phyloP scores from a whole-genome alignment of 2,797 vertebrate genomes.

The Menidia menidia region DNA sequence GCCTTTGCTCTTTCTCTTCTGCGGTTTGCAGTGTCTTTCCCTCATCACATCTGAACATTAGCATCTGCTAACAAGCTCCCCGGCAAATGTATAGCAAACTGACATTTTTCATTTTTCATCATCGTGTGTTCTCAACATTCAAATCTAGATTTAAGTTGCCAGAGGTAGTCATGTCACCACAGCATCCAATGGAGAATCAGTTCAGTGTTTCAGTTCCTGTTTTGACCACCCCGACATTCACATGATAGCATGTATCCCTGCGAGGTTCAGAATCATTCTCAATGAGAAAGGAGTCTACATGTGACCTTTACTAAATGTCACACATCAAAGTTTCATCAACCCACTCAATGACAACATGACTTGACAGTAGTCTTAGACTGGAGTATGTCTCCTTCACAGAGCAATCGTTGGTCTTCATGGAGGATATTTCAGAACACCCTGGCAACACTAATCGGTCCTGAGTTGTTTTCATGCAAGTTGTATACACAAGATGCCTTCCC shows the following conservation, averaged over 20 bases:
- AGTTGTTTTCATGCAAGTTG: conserved; percentile 41
- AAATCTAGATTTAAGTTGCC: conserved; percentile 59
- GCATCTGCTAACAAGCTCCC: conserved; percentile 50
- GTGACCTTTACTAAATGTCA: conserved; percentile 88
- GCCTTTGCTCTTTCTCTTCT: conserved; percentile 42
- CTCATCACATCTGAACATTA: conserved; percentile 39
- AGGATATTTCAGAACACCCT: conserved; percentile 57
- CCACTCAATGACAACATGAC: conserved; percentile 74
- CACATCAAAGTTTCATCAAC: conserved; percentile 81
- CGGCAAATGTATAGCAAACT: conserved; percentile 56
- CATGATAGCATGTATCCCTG: conserved; percentile 34
- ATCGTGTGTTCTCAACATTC: conserved; percentile 42
- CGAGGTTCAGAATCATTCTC: conserved; percentile 52
- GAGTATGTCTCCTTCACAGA: conserved; percentile 55
- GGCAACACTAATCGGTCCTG: conserved; percentile 59
- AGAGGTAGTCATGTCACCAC: conserved; percentile 54
- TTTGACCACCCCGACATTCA: not conserved
- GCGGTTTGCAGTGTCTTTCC: conserved; percentile 37
- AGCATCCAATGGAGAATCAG: conserved; percentile 34
- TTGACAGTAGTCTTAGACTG: conserved; percentile 72
- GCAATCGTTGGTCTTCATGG: conserved; percentile 58
- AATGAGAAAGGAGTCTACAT: conserved; percentile 72
- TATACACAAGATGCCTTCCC: conserved; percentile 6
- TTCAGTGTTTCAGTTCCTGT: conserved; percentile 68
- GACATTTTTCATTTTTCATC: conserved; percentile 59